Base-by-base conservation (phyloP, 2,888 invertebrate genomes). In the Ormia ochracea region DNA sequence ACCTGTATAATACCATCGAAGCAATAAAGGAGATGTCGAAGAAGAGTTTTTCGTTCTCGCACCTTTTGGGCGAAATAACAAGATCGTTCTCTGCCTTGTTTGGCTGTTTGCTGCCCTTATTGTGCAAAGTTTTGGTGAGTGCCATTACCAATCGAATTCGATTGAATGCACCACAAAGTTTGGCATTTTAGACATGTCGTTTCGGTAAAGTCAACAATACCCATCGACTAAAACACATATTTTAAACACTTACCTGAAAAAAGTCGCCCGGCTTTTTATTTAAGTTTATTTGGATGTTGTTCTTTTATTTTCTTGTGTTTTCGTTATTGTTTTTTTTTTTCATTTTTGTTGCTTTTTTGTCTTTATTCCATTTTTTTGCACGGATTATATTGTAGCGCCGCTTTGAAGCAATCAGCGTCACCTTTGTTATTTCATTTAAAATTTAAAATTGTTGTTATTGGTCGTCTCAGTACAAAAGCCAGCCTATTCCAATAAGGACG, bases 331-430 rank as follows among this genome's bases (percentile, higher is more conserved):
- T n/a, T n/a, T n/a, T 17, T 19, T 28, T 56, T 31, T 23, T 23
- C 4, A 6, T 68, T 61, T 54, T 33, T 28, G 2, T 50, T 38
- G 14, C 1, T 10, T 41, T 68, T 52, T 61, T 59, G 26, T 65
- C 17, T 56, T 26, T 56, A 33, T 58, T 14, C 6, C 10, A 10
- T 14, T 41, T 68, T 54, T 61, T 70, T 56, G 61, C 76, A 56
- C 61, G 76, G 76, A 76, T 76, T 82, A 82, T 77, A 84, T 82
- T 78, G 84, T 85, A 87, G 88, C 88, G 86, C 88, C 88, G 89
- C 88, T 88, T 84, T 88, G 87, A 89, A 88, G 88, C 89, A 89
- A 88, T 88, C 89, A 87, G 86, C 88, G 87, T 88, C 89, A 88
- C 89, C 89, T 88, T 88, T 88, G 84, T 83, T 82, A 83, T 76